These are phyloP conservation scores for Heliconius himera DNA, from an alignment of 1,140 invertebrate genomes.

Conservation along the genomic window DNA sequence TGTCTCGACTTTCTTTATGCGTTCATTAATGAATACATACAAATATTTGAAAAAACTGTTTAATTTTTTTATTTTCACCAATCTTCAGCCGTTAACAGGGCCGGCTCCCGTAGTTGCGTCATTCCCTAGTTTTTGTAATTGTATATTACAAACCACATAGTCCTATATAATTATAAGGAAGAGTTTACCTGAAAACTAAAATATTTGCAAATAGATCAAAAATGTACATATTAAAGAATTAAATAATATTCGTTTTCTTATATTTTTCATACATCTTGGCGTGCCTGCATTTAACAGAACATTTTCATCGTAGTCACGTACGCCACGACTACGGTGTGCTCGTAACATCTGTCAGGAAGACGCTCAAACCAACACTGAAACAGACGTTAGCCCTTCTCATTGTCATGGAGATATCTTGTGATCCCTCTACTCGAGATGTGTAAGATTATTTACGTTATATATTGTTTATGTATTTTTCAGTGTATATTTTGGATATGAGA, in stretches of 20 bases:
- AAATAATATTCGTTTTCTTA: not conserved
- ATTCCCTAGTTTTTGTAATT: too few species aligned
- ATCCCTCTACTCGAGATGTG: not conserved
- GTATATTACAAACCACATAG: too few species aligned
- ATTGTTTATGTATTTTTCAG: not conserved
- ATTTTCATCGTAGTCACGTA: slow-evolving; percentile 63
- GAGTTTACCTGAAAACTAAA: too few species aligned
- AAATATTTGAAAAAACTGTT: too few species aligned
- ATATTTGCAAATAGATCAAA: too few species aligned
- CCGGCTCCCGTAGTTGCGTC: too few species aligned
- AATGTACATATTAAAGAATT: not conserved
- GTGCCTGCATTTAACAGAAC: not conserved
- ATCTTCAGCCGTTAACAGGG: too few species aligned
- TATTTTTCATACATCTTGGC: not conserved
- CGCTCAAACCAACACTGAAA: slow-evolving; percentile 55
- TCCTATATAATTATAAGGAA: too few species aligned
- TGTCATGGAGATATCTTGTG: slow-evolving; percentile 27
- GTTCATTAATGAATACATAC: too few species aligned
- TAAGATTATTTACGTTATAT: not conserved
- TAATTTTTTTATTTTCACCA: too few species aligned
- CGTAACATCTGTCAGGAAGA: slow-evolving; percentile 55
- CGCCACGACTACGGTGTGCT: slow-evolving; percentile 28
- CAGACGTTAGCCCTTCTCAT: slow-evolving; percentile 44
- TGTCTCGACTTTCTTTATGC: too few species aligned
- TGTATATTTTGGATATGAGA: not conserved